phyloP scores from a whole-genome alignment of 2,113 vertebrate genomes.

The Penelope pileata region DNA sequence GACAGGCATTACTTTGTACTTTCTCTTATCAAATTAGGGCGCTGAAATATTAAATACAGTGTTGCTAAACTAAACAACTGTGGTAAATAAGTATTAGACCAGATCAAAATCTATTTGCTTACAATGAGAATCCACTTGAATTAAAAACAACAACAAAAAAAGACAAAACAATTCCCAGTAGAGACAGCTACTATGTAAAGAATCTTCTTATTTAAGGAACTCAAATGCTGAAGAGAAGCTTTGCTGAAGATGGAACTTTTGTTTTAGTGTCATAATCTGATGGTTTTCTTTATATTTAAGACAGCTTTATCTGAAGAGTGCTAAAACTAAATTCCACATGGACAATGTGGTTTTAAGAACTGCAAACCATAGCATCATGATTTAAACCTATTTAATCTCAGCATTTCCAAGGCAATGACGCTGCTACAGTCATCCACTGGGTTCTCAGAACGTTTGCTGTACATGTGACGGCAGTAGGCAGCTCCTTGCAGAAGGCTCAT shows the following conservation, averaged over 20 bases:
- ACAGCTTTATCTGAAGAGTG: conserved; percentile 54
- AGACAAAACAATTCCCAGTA: conserved; percentile 18
- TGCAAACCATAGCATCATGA: conserved; percentile 62
- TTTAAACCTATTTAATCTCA: conserved; percentile 61
- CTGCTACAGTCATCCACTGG: conserved; percentile 48
- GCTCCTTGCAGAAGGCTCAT: conserved; percentile 61
- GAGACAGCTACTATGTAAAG: neutral
- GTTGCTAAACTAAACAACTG: neutral
- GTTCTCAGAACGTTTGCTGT: conserved; percentile 27
- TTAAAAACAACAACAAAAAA: neutral
- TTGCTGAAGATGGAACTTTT: neutral
- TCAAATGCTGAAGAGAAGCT: neutral
- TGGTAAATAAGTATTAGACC: neutral
- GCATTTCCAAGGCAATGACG: conserved; percentile 49
- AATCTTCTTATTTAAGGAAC: neutral
- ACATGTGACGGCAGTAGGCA: conserved; percentile 49
- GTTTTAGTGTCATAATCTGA: conserved; percentile 15
- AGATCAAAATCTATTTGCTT: conserved; percentile 29
- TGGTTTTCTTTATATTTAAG: conserved; percentile 9
- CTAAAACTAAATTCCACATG: conserved; percentile 59
- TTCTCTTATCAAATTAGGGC: conserved; percentile 10
- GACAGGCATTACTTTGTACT: conserved; percentile 9
- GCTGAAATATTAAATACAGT: conserved; percentile 1
- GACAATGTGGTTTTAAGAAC: conserved; percentile 64
- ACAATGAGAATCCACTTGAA: conserved; percentile 42